phyloP scores from a whole-genome alignment of 1,140 invertebrate genomes.

The Drosophila tani region DNA sequence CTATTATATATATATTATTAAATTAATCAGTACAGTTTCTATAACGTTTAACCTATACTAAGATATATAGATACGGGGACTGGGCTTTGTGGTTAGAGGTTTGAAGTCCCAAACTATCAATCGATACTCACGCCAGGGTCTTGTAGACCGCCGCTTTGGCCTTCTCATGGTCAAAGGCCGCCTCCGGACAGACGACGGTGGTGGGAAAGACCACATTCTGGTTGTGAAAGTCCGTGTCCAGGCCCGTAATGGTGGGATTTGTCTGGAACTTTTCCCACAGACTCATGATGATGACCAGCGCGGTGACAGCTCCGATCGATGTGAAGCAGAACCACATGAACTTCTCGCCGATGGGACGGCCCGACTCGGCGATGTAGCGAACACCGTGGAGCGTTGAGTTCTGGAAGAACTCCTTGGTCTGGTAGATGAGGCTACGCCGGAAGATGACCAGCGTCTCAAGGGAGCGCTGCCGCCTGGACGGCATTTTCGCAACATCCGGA shows the following conservation, averaged over 20 bases:
- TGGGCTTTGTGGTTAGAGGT: background rate
- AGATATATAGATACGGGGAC: too few species aligned
- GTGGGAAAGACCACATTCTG: constrained; percentile 91
- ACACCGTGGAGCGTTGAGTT: constrained; percentile 90
- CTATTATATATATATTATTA: background rate
- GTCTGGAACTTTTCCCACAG: constrained; percentile 92
- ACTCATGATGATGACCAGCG: constrained; percentile 89
- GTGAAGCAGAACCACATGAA: constrained; percentile 91
- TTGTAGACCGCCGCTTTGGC: constrained; percentile 67
- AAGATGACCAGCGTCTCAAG: constrained; percentile 82
- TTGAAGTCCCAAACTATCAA: background rate
- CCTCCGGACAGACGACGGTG: constrained; percentile 87
- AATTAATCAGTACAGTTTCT: background rate
- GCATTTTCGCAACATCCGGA: constrained; percentile 10
- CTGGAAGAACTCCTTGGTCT: constrained; percentile 89
- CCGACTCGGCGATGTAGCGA: constrained; percentile 89
- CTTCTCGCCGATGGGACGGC: constrained; percentile 89
- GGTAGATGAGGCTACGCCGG: constrained; percentile 87
- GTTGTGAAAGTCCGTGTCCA: constrained; percentile 90
- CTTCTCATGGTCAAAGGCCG: constrained; percentile 84
- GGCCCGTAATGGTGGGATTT: constrained; percentile 91
- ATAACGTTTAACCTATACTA: background rate
- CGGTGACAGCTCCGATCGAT: constrained; percentile 87
- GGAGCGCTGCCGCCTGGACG: constrained; percentile 33
- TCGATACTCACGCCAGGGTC: constrained; percentile 65